These are phyloP conservation scores for Tiphia femorata DNA, from an alignment of 2,888 invertebrate species.

Conservation along the genomic window DNA sequence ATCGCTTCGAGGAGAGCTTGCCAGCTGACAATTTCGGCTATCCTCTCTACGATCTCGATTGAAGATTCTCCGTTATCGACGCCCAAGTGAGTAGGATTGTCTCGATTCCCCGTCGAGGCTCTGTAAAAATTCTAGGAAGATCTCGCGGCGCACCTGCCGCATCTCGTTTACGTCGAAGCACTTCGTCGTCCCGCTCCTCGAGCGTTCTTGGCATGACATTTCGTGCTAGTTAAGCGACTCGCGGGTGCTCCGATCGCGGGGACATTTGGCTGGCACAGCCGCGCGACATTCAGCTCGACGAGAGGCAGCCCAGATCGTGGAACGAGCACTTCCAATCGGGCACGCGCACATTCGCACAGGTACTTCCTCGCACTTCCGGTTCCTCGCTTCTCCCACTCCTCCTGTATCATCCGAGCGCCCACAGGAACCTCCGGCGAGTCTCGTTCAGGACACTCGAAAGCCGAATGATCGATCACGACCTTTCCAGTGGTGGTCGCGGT, in stretches of 20 bases:
- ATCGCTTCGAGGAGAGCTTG: too few species aligned
- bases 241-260: too few species aligned
- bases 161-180: constrained; percentile 17
- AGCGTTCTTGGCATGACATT: background rate
- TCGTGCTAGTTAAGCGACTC: background rate
- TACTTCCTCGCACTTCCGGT: background rate
- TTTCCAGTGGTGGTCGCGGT: constrained; percentile 31
- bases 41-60: too few species aligned
- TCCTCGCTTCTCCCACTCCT: background rate
- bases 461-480: constrained; percentile 45
- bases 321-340: too few species aligned
- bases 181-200: constrained; percentile 22
- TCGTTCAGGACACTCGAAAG: constrained; percentile 44
- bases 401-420: constrained; percentile 15
- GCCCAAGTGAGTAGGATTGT: background rate
- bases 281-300: too few species aligned
- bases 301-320: too few species aligned
- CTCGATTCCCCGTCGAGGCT: background rate
- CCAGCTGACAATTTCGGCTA: too few species aligned
- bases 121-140: constrained; percentile 6
- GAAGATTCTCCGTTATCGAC: constrained; percentile 26
- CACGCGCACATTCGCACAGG: too few species aligned
- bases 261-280: too few species aligned
- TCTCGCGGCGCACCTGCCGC: constrained; percentile 11
- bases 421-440: too few species aligned